Conservation (phyloP, 2,888 invertebrate species). For the Ferdinandea cuprea region DNA sequence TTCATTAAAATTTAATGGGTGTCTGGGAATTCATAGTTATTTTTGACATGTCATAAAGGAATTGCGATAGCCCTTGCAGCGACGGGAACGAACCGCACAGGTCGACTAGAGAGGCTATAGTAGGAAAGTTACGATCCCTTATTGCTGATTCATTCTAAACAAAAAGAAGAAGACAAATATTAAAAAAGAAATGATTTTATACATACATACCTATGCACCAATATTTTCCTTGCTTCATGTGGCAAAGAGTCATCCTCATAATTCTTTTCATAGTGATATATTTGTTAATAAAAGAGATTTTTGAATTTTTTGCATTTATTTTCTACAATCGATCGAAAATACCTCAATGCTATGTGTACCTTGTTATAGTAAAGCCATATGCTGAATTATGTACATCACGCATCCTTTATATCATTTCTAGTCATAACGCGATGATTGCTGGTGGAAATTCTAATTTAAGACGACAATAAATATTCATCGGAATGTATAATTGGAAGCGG, state of each 20-base stretch:
- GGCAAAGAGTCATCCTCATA: slow-evolving; percentile 21
- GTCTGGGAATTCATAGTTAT: too few species aligned
- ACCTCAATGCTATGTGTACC: not conserved
- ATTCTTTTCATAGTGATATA: slow-evolving; percentile 54
- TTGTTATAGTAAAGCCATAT: slow-evolving; percentile 9
- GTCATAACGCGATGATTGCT: slow-evolving; percentile 8
- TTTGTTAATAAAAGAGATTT: slow-evolving; percentile 58
- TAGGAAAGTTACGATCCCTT: too few species aligned
- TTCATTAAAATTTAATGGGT: too few species aligned
- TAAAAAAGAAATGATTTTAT: too few species aligned
- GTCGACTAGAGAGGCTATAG: too few species aligned
- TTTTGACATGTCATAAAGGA: too few species aligned
- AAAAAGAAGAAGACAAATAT: too few species aligned
- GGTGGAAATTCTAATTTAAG: slow-evolving; percentile 62
- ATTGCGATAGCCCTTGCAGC: too few species aligned
- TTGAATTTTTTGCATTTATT: slow-evolving; percentile 52
- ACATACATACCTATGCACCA: not conserved
- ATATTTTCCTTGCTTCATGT: slow-evolving; percentile 29
- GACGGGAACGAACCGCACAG: too few species aligned
- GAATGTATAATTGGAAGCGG: slow-evolving; percentile 65
- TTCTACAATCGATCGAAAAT: slow-evolving; percentile 27
- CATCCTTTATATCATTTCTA: slow-evolving; percentile 43
- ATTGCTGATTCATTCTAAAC: too few species aligned
- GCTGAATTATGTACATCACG: slow-evolving; percentile 59
- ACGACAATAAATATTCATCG: slow-evolving; percentile 70